A percentile compares a stretch with the other conserved stretches of the same genome.
These are phyloP conservation scores for Nymphalis io DNA, from an alignment of 1,140 invertebrate genomes.

Conservation along the genomic window DNA sequence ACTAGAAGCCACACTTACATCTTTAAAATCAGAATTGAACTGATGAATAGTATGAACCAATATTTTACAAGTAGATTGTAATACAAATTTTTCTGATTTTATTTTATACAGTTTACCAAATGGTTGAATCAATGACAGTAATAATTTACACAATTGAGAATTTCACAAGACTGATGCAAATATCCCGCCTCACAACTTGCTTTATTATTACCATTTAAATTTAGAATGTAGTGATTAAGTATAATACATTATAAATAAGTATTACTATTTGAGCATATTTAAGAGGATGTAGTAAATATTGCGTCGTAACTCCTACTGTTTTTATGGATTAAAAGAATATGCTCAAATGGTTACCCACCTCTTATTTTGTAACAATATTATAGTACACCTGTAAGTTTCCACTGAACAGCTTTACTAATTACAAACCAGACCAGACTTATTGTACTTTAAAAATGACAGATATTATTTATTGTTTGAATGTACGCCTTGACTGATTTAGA, in stretches of 20 bases:
- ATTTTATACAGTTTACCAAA: conserved; percentile 76
- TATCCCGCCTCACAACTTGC: conserved; percentile 81
- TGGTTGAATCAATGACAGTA: conserved; percentile 72
- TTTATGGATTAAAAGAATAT: conserved; percentile 44
- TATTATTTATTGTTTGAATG: conserved; percentile 64
- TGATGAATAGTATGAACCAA: conserved; percentile 53
- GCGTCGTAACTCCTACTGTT: conserved; percentile 30
- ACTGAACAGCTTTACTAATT: conserved; percentile 63
- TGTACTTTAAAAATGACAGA: conserved; percentile 50
- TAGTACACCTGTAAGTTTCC: conserved; percentile 47
- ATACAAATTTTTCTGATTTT: conserved; percentile 52
- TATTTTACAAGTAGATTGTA: conserved; percentile 41
- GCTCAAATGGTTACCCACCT: conserved; percentile 58
- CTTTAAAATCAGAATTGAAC: conserved; percentile 78
- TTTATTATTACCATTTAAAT: conserved; percentile 80
- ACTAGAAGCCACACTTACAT: conserved; percentile 74
- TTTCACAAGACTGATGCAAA: conserved; percentile 81
- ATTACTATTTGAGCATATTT: conserved; percentile 59
- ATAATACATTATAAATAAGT: conserved; percentile 60
- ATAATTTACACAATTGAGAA: conserved; percentile 77
- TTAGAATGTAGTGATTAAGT: conserved; percentile 71
- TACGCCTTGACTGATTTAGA: conserved; percentile 75
- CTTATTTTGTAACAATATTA: conserved; percentile 57
- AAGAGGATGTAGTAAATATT: conserved; percentile 31
- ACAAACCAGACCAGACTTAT: conserved; percentile 48